Evolutionary conservation across 2,797 vertebrate genomes (phyloP), one percentile per base, ranked within the genome.

Genomic region (Scomberomorus guttatus): DNA sequence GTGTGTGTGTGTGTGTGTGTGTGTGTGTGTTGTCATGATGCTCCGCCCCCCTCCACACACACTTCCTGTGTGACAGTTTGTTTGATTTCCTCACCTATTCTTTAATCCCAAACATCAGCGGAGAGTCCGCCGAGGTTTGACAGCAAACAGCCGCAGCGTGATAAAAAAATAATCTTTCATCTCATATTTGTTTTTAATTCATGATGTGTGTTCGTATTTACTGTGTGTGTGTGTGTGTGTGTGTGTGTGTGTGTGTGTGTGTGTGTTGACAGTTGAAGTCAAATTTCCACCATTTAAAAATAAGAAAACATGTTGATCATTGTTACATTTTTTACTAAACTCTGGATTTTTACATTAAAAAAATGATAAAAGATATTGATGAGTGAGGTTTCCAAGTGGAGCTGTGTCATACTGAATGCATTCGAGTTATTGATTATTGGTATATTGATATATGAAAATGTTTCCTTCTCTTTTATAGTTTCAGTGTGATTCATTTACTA

Each of bases 51-150:
- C 59, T 2, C 9, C 13, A 1, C 20, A 6, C 10, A 1, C 76
- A 56, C 39, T 55, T 50, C 46, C 58, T 67, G 39, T 83, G 50
- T 50, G 46, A 71, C 56, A 61, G 66, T 65, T 51, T 1, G 17
- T 52, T 51, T 27, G 11, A 55, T 54, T 25, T 32, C 37, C 42
- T 56, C 69, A 73, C 63, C 52, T 39, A 2, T 34, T 42, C 25
- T 14, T 55, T 60, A 13, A 60, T n/a, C 17, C 4, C 3, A 3
- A 34, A 22, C 50, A 24, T 54, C 59, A 46, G 15, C 15, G 44
- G 11, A 17, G 11, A 39, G 37, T 59, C 46, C 29, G 13, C 32
- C 10, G 55, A 44, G 37, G 12, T 39, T 39, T 39, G 37, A 39
- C 37, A 39, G 11, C 24, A 42, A 14, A 42, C 13, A 24, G 18